phyloP scores from a whole-genome alignment of 1,140 invertebrate genomes.

The Drosophila parvula region DNA sequence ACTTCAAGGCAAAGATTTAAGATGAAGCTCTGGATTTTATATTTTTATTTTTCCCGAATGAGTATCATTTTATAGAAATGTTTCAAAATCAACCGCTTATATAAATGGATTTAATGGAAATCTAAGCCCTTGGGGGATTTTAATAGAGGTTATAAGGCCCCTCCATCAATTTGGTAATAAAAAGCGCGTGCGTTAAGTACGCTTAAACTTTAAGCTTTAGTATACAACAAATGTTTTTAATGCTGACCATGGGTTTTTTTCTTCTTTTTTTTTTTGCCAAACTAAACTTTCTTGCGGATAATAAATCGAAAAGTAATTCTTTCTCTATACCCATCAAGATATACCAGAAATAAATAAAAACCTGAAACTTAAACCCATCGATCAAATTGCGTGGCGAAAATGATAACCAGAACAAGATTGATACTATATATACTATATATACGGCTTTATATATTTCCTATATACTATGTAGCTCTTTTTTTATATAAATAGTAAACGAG shows the following conservation, averaged over 20 bases:
- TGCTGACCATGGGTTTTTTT: too few species aligned
- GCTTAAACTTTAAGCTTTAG: background rate
- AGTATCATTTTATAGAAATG: background rate
- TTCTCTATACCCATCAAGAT: constrained; percentile 17
- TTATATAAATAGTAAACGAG: background rate
- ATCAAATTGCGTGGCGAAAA: constrained; percentile 9
- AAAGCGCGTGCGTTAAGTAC: background rate
- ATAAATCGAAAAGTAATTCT: constrained; percentile 30
- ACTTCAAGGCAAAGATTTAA: background rate
- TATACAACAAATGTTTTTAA: background rate
- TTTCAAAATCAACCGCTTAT: background rate
- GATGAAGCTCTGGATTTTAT: background rate
- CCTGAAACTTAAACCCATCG: constrained; percentile 9
- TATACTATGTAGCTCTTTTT: background rate
- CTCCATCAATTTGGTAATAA: constrained; percentile 9
- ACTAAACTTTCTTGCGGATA: constrained; percentile 11
- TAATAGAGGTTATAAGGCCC: background rate
- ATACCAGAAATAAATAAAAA: background rate
- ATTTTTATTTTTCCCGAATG: background rate
- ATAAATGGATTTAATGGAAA: background rate
- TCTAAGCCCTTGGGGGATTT: background rate
- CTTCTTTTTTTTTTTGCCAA: background rate
- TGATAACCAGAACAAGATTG: constrained; percentile 1
- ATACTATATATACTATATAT: background rate
- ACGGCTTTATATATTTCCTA: too few species aligned